A percentile compares a stretch with the other conserved stretches of the same genome.
Conservation (phyloP, 2,113 vertebrate species). For the Paralichthys olivaceus region DNA sequence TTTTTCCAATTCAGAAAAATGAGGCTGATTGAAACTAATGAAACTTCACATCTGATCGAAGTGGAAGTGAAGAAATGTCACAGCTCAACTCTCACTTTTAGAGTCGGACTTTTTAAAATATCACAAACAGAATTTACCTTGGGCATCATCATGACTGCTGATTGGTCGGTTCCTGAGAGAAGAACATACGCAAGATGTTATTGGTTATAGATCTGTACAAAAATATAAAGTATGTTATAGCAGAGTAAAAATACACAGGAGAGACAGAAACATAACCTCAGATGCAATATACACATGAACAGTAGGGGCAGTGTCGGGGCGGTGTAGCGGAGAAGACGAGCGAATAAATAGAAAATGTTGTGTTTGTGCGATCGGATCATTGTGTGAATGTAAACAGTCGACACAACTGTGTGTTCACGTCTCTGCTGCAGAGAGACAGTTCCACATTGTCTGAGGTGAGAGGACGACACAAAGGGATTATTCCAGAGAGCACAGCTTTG, state of each 20-base stretch:
- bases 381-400: background rate
- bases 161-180: slow-evolving; percentile 59
- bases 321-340: background rate
- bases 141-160: slow-evolving; percentile 75
- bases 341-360: background rate
- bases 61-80: too few relatives aligned
- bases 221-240: background rate
- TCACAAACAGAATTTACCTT: slow-evolving; percentile 58
- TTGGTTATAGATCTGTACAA: background rate
- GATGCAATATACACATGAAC: background rate
- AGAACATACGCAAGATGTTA: background rate
- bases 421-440: slow-evolving; percentile 15
- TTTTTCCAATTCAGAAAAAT: too few relatives aligned
- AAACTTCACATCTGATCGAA: too few relatives aligned
- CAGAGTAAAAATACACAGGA: too few relatives aligned
- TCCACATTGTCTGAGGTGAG: slow-evolving; percentile 32
- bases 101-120: too few relatives aligned
- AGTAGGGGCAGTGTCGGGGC: background rate
- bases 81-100: too few relatives aligned
- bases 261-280: background rate
- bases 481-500: slow-evolving; percentile 65
- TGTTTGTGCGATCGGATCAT: background rate
- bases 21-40: too few relatives aligned
- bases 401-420: background rate
- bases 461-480: slow-evolving; percentile 53